Base-by-base conservation (phyloP, 2,888 invertebrate genomes). In the Clostera curtula region DNA sequence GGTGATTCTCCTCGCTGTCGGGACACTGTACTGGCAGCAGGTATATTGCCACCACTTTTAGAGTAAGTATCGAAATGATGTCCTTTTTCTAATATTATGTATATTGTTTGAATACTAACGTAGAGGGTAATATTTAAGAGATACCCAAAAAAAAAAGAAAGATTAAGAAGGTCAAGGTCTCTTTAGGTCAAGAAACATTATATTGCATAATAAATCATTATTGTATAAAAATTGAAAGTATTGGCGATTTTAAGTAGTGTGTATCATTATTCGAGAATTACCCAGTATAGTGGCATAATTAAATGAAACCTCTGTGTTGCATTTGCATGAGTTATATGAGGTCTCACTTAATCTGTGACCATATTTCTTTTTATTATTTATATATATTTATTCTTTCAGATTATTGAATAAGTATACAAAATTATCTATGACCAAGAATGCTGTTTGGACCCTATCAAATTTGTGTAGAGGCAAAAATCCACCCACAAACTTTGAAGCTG, bases 391-490 rank as follows among this genome's bases (percentile, higher is more conserved):
- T 25, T 25, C 38, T 77, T 83, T 28, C 72, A 95, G 96, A 60
- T 88, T 97, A 36, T 76, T 97, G 49, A 91, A 92, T 54, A 94
- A 92, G 75, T 89, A 90, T 32, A 88, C 89, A 26, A 89, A 93
- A 43, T 75, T 96, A 46, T 92, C 95, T 7, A 95, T 97, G 95
- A 94, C 92, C 12, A 89, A 97, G 43, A 98, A 98, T 80, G 96
- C 95, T n/a, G 97, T 97, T 1, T 99, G 98, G 98, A 95, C 97
- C 21, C 83, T 98, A 36, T 98, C 98, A 21, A 99, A 99, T 84
- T 85, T 99, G 44, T 98, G 98, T 69, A 89, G 98, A 59, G 98
- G 98, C 29, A 98, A 98, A 85, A 96, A 93, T 77, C 98, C 98
- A 18, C 93, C 96, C 0, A 96, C 97, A 4, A 93, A 95, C 58